Percentiles rank a stretch among this genome's conserved stretches.
These are phyloP conservation scores for Muntiacus reevesi DNA, from an alignment of 2,113 vertebrate species.

Conservation along the genomic window DNA sequence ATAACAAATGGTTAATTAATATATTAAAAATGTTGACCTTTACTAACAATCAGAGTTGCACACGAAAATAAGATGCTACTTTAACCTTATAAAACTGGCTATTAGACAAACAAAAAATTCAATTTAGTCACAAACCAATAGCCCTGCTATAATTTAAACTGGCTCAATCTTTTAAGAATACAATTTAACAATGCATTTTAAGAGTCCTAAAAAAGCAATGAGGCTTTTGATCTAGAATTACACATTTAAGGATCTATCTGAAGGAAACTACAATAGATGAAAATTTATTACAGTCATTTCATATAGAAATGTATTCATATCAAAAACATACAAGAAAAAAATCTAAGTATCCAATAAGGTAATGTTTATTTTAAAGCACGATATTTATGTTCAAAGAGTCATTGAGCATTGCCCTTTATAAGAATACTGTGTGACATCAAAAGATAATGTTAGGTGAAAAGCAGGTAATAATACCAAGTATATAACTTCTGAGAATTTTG, in stretches of 20 bases:
- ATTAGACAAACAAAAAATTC: background rate
- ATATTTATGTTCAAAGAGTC: background rate
- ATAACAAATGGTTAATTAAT: background rate
- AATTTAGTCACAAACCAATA: background rate
- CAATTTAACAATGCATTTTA: background rate
- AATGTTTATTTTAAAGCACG: background rate
- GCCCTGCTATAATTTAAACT: background rate
- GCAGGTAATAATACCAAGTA: background rate
- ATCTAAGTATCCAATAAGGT: background rate
- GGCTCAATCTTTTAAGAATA: background rate
- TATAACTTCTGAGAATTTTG: background rate
- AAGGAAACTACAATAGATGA: background rate
- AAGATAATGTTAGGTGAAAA: background rate
- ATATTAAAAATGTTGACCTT: background rate
- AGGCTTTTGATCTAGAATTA: background rate
- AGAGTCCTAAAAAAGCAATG: background rate
- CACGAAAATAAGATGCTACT: background rate
- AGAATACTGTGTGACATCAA: background rate
- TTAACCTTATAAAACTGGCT: background rate
- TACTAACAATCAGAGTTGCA: background rate
- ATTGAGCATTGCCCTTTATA: background rate
- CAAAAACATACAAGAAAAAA: background rate
- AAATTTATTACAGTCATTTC: background rate
- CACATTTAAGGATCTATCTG: background rate
- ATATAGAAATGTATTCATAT: background rate